These are phyloP conservation scores for Accipiter cooperii DNA, from an alignment of 2,113 vertebrate genomes.

Conservation along the genomic window DNA sequence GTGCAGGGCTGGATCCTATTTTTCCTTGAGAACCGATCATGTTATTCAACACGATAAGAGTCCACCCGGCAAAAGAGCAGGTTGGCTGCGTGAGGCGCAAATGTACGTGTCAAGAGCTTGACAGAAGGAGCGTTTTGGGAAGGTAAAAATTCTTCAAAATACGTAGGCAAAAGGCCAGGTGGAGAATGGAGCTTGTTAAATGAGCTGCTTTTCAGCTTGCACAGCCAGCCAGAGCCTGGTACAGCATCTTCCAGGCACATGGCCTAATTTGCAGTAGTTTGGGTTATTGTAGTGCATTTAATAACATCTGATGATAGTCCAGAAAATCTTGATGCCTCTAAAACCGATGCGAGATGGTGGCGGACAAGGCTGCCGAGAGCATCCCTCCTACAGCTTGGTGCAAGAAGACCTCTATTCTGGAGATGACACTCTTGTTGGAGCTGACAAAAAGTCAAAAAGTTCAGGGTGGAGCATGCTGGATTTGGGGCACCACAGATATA, in stretches of 20 bases:
- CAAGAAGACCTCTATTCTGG: background rate
- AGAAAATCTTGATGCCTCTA: background rate
- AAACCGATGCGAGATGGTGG: background rate
- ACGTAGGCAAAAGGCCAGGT: background rate
- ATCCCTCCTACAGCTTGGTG: background rate
- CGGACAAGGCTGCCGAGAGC: background rate
- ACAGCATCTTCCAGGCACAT: background rate
- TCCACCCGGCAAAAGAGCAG: background rate
- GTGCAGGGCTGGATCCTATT: background rate
- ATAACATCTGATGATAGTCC: background rate
- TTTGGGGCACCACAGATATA: background rate
- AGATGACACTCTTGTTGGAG: background rate
- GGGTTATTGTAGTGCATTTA: background rate
- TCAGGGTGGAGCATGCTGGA: background rate
- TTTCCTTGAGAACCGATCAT: background rate
- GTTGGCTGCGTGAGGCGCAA: background rate
- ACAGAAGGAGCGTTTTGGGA: background rate
- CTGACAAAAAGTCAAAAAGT: fast-evolving
- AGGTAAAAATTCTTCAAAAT: background rate
- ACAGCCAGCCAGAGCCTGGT: background rate
- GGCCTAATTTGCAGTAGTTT: background rate
- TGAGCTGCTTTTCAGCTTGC: background rate
- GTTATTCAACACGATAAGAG: background rate
- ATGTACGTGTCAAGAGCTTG: background rate
- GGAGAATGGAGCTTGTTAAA: background rate